These are phyloP conservation scores for Mormyrus iriodes DNA, from an alignment of 2,113 vertebrate genomes.

Conservation along the genomic window DNA sequence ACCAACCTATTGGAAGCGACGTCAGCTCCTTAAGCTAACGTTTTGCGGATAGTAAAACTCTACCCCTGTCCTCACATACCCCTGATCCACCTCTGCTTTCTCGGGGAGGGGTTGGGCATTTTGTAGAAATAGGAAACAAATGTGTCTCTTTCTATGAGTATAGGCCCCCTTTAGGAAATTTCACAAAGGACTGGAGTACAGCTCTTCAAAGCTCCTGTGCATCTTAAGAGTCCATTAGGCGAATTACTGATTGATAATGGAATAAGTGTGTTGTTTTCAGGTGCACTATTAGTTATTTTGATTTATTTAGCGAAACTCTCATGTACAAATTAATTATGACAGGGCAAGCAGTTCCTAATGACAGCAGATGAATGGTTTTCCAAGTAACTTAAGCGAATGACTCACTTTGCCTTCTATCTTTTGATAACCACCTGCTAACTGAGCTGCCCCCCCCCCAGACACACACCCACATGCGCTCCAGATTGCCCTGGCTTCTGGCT, in stretches of 20 bases:
- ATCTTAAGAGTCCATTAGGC: not conserved
- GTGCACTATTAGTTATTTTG: not conserved
- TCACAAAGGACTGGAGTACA: not conserved
- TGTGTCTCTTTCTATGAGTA: not conserved
- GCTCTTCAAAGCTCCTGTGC: not conserved
- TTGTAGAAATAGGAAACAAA: not conserved
- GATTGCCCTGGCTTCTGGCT: not conserved
- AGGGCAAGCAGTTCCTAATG: not conserved
- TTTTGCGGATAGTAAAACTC: slow-evolving; percentile 18
- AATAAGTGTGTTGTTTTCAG: not conserved
- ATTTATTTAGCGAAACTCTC: not conserved
- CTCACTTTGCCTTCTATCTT: slow-evolving; percentile 10
- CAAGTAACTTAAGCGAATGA: slow-evolving; percentile 6
- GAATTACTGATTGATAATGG: not conserved
- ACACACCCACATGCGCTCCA: not conserved
- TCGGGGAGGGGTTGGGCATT: not conserved
- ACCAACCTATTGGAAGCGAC: slow-evolving; percentile 14
- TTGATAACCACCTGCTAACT: not conserved
- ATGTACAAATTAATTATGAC: not conserved
- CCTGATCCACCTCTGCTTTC: slow-evolving; percentile 6
- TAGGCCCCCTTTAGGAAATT: not conserved
- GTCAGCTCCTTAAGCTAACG: not conserved
- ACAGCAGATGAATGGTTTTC: slow-evolving; percentile 10
- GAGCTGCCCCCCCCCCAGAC: not conserved
- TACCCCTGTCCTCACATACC: slow-evolving; percentile 21